Evolutionary conservation across 2,888 invertebrate genomes (phyloP), one percentile per base, ranked within the genome.

Genomic region (Horisme vitalbata): DNA sequence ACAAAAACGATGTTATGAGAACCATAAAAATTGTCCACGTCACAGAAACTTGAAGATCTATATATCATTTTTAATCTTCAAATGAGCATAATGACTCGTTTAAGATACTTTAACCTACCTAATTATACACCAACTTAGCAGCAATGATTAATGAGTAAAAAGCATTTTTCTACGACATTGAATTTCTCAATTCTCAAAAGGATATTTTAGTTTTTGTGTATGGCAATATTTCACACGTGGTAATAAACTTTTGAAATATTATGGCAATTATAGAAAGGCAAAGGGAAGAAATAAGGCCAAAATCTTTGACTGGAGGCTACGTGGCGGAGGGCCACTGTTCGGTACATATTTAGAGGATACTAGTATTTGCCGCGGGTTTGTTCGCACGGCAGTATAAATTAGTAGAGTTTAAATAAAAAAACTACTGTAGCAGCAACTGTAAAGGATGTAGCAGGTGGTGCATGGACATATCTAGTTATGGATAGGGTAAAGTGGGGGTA

Each of bases 301-400:
- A 80, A 78, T 78, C 68, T 68, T 65, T 70, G 60, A 81, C 83
- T 76, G 26, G 37, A 12, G 73, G 88, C 71, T 34, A 61, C 71
- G 53, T 61, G 63, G 76, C 45, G 78, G 82, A 79, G 80, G 86
- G 86, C 88, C 88, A 88, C 87, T 80, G 84, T 86, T 81, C 73
- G 71, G 71, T 63, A 63, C 75, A 72, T 71, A 74, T 79, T 83
- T 74, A 73, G 66, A 68, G 68, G 30, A 48, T 20, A 59, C 54
- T 46, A 39, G 23, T 11, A 12, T 21, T 28, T 35, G 13, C 37
- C 28, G 6, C 27, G 47, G 14, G 30, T 45, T 45, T 1, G 26
- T 21, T 37, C 28, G 24, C 9, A 9, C 11, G 0, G 12, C 4
- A 11, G 1, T 4, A 32, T 44, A 36, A 7, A n/a, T n/a, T n/a